A percentile compares a stretch with the other conserved stretches of the same genome.
Conservation (phyloP, 2,113 vertebrate species). For the Cardinalis cardinalis region DNA sequence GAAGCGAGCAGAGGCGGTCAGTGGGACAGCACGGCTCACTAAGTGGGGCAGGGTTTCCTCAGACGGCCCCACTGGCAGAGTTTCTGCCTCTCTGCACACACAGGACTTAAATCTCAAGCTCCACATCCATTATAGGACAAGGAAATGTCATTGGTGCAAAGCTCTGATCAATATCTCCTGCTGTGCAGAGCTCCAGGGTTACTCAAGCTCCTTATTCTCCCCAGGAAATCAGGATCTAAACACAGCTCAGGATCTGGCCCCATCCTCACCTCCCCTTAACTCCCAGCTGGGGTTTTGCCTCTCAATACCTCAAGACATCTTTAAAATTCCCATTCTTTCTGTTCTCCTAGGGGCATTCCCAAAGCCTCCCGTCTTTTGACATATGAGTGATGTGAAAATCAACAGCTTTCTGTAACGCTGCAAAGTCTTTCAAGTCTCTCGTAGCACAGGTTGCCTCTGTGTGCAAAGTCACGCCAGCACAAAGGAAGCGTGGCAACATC, state of each 20-base stretch:
- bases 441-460: background rate
- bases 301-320: background rate
- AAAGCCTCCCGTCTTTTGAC: background rate
- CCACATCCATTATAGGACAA: accelerated
- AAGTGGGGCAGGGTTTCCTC: background rate
- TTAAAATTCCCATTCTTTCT: background rate
- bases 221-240: background rate
- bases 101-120: background rate
- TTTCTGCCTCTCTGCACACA: background rate
- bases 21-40: background rate
- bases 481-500: background rate
- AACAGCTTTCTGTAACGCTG: background rate
- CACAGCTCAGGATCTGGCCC: background rate
- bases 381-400: background rate
- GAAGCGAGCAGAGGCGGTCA: background rate
- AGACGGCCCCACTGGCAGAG: background rate
- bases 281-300: background rate
- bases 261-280: background rate
- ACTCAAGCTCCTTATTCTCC: background rate
- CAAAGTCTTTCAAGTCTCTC: background rate
- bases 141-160: background rate
- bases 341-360: background rate
- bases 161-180: background rate
- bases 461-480: background rate
- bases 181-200: accelerated